Evolutionary conservation across 2,113 vertebrate genomes (phyloP), one percentile per base, ranked within the genome.

Genomic region (Narcine bancroftii): DNA sequence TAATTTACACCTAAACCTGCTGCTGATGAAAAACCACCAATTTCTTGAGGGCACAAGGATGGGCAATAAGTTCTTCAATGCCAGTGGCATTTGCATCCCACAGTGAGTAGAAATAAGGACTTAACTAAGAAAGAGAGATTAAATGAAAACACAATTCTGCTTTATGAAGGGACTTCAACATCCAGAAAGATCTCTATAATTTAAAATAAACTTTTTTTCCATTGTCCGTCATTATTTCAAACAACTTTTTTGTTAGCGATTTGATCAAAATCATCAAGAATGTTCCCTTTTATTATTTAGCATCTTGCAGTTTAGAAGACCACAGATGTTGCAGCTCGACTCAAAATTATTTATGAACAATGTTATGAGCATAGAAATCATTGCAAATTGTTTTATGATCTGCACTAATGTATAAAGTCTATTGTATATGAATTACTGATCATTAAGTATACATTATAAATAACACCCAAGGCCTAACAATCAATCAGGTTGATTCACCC

Each of bases 261-360:
- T 85, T 87, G 53, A 60, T 85, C 50, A 60, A 60, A 85, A 33
- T 85, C 50, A 6, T 85, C 50, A 36, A 26, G 66, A 26, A 24
- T 24, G 21, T 69, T 26, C 36, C 33, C 19, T 63, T 36, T 60
- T 60, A 36, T 63, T 60, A 63, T 19, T 87, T n/a, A 85, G 53
- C 53, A 63, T 21, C 17, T 63, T 60, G 33, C n/a, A 60, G 56
- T 21, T n/a, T 21, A 36, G 81, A 87, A 60, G 33, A 60, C 81
- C 33, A 36, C 19, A 56, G n/a, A 13, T 60, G 1, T 60, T 60
- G 36, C 4, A 36, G 11, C 33, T 36, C 1, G 2, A 36, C 53
- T 87, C 36, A 87, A 69, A 24, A 66, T 89, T 42, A 66, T 26
- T 66, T 89, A 89, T 89, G 60, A 91, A 69, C 39, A 66, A 91